Base-by-base conservation (phyloP, 2,113 vertebrate genomes). In the Poeciliopsis retropinna region DNA sequence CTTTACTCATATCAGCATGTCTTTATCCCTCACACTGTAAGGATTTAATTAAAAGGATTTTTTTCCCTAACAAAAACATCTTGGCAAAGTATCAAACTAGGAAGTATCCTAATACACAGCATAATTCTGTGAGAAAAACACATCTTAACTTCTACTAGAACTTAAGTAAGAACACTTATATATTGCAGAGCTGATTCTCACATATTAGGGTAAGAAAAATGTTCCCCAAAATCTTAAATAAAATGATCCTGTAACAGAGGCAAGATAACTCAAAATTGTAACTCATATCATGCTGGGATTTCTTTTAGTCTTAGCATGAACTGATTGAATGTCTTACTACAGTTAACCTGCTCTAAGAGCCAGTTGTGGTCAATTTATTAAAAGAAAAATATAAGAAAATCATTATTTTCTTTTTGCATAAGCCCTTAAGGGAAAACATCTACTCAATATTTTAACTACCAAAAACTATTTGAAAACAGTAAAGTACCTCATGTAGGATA, bases 391-490 rank as follows among this genome's bases (percentile, higher is more conserved):
- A n/a, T n/a, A 11, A 67, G n/a, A 37, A 62, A 28, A 51, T 28
- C 64, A 32, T 68, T 69, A 71, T 60, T 68, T 9, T 70, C 64
- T 64, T 68, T 67, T 72, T 79, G 74, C 70, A 73, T 69, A 31
- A 10, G 34, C 30, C 44, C 29, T 34, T 73, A 61, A 87, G 72
- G 70, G 80, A 67, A 82, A 83, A 76, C 72, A 87, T 54, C 22
- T 25, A 54, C 51, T 54, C 22, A 54, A 54, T 54, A 54, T 54
- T 54, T 8, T 25, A 54, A 54, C 19, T 6, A 54, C 51, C 37
- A 75, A 75, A 84, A 86, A 71, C 76, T 60, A 62, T 80, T 82
- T 32, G 51, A 64, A 32, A 70, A 25, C 60, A 12, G 76, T 85
- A 64, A 81, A 86, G 75, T 62, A 62, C 64, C 22, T 44, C 1